These are phyloP conservation scores for Thunnus albacares DNA, from an alignment of 2,797 vertebrate genomes.

Conservation along the genomic window DNA sequence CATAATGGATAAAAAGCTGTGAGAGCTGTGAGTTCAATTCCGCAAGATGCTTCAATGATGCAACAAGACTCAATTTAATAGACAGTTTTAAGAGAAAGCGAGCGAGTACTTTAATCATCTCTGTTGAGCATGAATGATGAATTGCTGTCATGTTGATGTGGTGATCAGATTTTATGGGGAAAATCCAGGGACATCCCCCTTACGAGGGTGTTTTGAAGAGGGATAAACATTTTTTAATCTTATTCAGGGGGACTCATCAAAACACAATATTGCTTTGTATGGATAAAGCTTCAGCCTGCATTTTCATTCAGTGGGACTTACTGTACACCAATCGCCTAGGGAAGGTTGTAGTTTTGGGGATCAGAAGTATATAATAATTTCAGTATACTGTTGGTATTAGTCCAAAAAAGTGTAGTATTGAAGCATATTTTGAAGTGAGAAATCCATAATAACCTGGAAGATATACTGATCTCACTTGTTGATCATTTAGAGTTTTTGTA, in stretches of 20 bases:
- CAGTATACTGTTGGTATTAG: neutral
- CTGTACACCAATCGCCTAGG: neutral
- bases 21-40: slow-evolving; percentile 22
- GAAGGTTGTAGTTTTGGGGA: neutral
- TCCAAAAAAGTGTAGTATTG: neutral
- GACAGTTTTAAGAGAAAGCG: slow-evolving; percentile 27
- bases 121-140: slow-evolving; percentile 37
- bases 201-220: neutral
- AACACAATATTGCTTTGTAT: slow-evolving; percentile 14
- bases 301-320: slow-evolving; percentile 4
- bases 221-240: slow-evolving; percentile 43
- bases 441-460: neutral
- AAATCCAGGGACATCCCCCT: slow-evolving; percentile 48
- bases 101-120: slow-evolving; percentile 40
- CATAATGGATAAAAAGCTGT: slow-evolving; percentile 35
- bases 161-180: slow-evolving; percentile 37
- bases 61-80: slow-evolving; percentile 53
- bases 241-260: slow-evolving; percentile 20
- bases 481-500: neutral
- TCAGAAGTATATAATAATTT: neutral
- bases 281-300: slow-evolving; percentile 13
- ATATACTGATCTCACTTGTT: neutral
- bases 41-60: slow-evolving; percentile 47
- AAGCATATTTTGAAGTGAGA: neutral
- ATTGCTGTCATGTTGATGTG: slow-evolving; percentile 30